phyloP scores from a whole-genome alignment of 2,888 invertebrate species.

The Dynastes hyllus region DNA sequence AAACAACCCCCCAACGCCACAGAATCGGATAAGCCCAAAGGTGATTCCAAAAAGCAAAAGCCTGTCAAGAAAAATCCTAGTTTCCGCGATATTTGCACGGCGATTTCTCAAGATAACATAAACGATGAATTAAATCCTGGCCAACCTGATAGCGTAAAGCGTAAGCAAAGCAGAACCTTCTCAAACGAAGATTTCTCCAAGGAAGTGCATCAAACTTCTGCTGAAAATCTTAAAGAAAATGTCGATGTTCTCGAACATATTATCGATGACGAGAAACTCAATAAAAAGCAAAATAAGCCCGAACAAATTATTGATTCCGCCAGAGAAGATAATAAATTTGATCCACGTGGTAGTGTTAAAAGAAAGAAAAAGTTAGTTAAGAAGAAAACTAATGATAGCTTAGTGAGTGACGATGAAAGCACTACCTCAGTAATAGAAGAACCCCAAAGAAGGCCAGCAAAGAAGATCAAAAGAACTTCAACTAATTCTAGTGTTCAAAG shows the following conservation, averaged over 20 bases:
- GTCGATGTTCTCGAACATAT: slow-evolving; percentile 73
- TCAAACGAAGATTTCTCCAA: slow-evolving; percentile 66
- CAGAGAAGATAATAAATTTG: slow-evolving; percentile 53
- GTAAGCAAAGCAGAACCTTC: slow-evolving; percentile 67
- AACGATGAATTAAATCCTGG: slow-evolving; percentile 75
- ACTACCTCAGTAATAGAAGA: slow-evolving; percentile 33
- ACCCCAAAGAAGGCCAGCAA: slow-evolving; percentile 60
- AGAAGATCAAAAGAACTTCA: slow-evolving; percentile 61
- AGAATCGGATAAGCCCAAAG: slow-evolving; percentile 73
- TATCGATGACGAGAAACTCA: slow-evolving; percentile 71
- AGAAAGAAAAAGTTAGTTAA: slow-evolving; percentile 64
- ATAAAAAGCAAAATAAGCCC: slow-evolving; percentile 59
- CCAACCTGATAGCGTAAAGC: slow-evolving; percentile 68
- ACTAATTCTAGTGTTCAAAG: slow-evolving; percentile 56
- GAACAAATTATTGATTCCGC: slow-evolving; percentile 61
- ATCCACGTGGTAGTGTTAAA: slow-evolving; percentile 60
- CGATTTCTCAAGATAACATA: slow-evolving; percentile 73
- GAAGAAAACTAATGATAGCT: slow-evolving; percentile 63
- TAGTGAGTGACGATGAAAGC: slow-evolving; percentile 55
- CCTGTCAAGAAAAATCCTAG: slow-evolving; percentile 67
- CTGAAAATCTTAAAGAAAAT: slow-evolving; percentile 76
- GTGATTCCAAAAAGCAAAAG: slow-evolving; percentile 59
- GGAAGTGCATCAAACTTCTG: slow-evolving; percentile 73
- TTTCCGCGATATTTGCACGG: slow-evolving; percentile 75
- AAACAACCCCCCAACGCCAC: slow-evolving; percentile 67